Evolutionary conservation across 1,140 invertebrate species (phyloP), one percentile per base, ranked within the genome.

Genomic region (Calliphora vicina): DNA sequence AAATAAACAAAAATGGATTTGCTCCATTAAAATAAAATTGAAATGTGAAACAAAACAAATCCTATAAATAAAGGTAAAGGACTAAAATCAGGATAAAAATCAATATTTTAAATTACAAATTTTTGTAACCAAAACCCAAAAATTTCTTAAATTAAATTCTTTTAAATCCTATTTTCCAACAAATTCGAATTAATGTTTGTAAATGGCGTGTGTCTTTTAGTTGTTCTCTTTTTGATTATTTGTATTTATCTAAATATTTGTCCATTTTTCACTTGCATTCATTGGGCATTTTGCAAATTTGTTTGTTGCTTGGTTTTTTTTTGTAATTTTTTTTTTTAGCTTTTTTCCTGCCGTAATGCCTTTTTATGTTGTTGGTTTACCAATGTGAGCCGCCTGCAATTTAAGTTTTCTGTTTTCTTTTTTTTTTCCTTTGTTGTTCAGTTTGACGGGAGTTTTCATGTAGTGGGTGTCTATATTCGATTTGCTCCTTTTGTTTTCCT

Each of bases 381-480:
- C 74, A 78, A 78, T 45, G 74, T 26, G 74, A 78, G 74, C 74
- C 74, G 74, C 74, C 74, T 83, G 78, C 83, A 83, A 83, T 72
- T 81, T 71, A 81, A 81, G 15, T 61, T 61, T n/a, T 3, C 6
- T 27, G 29, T 29, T 23, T 83, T 83, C 27, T 80, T 50, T 61
- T 43, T 23, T 82, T 57, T 80, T 26, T 27, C 57, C 57, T 76
- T 76, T 76, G 6, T 23, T 76, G 26, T n/a, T n/a, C n/a, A n/a
- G n/a, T n/a, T n/a, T n/a, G n/a, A 12, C 26, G 1, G 50, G 1
- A 5, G 20, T 67, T 67, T 67, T 9, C 35, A 25, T 78, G n/a
- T 78, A 78, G 74, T 78, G 74, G 74, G 74, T 78, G 74, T 78
- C 74, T 78, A 27, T 43, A 23, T 78, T 78, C 74, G 20, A 78